These are phyloP conservation scores for Chloroceryle aenea DNA, from an alignment of 2,113 vertebrate species.

Conservation along the genomic window DNA sequence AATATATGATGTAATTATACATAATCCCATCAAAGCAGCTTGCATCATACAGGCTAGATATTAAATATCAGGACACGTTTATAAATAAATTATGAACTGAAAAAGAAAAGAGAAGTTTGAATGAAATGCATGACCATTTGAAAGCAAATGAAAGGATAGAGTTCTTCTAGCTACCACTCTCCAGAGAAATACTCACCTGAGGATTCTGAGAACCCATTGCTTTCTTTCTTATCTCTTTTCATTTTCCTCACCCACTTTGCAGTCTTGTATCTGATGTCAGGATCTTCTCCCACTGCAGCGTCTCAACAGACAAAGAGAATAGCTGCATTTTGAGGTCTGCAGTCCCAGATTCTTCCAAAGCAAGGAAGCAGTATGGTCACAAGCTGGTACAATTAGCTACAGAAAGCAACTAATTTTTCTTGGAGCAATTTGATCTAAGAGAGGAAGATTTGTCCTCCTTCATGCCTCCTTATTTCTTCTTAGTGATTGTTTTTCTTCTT, in stretches of 20 bases:
- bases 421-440: background rate
- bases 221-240: background rate
- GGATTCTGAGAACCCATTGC: background rate
- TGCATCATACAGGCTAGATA: background rate
- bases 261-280: background rate
- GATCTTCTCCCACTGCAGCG: background rate
- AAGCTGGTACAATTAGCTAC: background rate
- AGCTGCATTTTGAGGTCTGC: background rate
- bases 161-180: background rate
- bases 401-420: background rate
- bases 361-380: background rate
- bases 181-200: background rate
- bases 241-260: accelerated
- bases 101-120: background rate
- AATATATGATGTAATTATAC: background rate
- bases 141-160: background rate
- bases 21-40: background rate
- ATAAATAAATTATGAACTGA: background rate
- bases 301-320: background rate
- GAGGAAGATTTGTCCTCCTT: background rate
- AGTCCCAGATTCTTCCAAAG: background rate
- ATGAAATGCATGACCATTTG: background rate
- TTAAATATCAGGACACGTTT: background rate
- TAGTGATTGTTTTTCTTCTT: background rate
- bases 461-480: background rate